A percentile compares a stretch with the other conserved stretches of the same genome.
phyloP scores from a whole-genome alignment of 2,113 vertebrate genomes.

The Paradisaea rubra region DNA sequence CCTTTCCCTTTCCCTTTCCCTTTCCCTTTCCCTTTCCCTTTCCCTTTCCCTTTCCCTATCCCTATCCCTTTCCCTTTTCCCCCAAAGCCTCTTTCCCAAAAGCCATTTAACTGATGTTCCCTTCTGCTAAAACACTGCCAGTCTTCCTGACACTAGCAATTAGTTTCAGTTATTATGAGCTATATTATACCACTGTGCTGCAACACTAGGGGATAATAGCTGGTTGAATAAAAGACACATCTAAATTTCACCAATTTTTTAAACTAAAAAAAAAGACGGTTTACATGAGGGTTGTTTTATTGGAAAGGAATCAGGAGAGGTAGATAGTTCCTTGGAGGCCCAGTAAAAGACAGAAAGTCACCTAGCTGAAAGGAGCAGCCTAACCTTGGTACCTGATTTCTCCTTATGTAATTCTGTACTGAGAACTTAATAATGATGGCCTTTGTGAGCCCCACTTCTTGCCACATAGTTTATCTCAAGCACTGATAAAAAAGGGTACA shows the following conservation, averaged over 20 bases:
- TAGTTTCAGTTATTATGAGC: background rate
- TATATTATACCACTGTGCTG: background rate
- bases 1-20: background rate
- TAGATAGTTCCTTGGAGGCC: background rate
- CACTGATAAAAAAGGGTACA: background rate
- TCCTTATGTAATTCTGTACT: background rate
- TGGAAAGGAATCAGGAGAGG: background rate
- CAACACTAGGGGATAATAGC: background rate
- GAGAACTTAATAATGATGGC: background rate
- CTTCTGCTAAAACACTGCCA: background rate
- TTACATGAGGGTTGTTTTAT: background rate
- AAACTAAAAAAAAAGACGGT: background rate
- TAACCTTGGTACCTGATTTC: background rate
- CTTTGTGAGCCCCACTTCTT: background rate
- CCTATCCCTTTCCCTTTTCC: background rate
- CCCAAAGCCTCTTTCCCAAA: background rate
- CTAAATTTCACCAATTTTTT: background rate
- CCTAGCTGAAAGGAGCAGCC: background rate
- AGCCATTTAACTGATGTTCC: background rate
- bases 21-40: background rate
- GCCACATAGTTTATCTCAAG: background rate
- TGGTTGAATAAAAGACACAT: background rate
- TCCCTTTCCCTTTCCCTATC: background rate
- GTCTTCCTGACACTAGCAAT: background rate
- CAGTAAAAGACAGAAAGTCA: background rate